These are phyloP conservation scores for Sphyrna mokarran DNA, from an alignment of 2,113 vertebrate species.

Conservation along the genomic window DNA sequence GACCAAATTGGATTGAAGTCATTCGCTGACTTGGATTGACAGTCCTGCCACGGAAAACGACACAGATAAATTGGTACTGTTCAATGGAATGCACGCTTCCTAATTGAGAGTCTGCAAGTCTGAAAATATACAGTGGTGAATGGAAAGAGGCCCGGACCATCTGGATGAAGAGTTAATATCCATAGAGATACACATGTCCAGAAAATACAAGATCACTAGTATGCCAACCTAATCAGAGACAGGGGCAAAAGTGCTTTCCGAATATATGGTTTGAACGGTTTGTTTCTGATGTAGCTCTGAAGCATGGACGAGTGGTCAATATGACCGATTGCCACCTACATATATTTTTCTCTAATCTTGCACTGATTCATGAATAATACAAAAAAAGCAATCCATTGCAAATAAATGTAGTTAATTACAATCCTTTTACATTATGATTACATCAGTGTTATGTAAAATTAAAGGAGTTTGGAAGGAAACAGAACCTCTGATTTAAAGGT, in stretches of 20 bases:
- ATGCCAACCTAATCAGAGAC: constrained; percentile 43
- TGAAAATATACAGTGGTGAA: constrained; percentile 56
- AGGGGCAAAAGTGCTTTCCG: constrained; percentile 40
- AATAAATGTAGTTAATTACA: constrained; percentile 61
- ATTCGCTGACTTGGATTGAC: constrained; percentile 57
- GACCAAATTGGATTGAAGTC: constrained; percentile 55
- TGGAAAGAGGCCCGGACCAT: constrained; percentile 58
- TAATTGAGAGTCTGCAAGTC: constrained; percentile 52
- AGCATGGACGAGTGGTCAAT: constrained; percentile 71
- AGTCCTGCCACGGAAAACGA: constrained; percentile 63
- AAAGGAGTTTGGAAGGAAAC: constrained; percentile 76
- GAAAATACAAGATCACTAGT: constrained; percentile 31
- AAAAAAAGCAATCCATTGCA: constrained; percentile 58
- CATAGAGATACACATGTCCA: constrained; percentile 26
- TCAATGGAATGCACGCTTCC: constrained; percentile 60
- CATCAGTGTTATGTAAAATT: constrained; percentile 77
- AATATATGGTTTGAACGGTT: constrained; percentile 38
- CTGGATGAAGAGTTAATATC: constrained; percentile 50
- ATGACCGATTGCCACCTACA: constrained; percentile 70
- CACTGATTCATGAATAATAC: constrained; percentile 59
- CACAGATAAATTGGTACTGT: constrained; percentile 47
- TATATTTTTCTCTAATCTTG: constrained; percentile 56
- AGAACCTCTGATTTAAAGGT: constrained; percentile 55
- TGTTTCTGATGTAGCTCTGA: constrained; percentile 32
- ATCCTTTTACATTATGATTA: constrained; percentile 69